phyloP scores from a whole-genome alignment of 1,140 invertebrate species.

The Chironomus striatipennis region DNA sequence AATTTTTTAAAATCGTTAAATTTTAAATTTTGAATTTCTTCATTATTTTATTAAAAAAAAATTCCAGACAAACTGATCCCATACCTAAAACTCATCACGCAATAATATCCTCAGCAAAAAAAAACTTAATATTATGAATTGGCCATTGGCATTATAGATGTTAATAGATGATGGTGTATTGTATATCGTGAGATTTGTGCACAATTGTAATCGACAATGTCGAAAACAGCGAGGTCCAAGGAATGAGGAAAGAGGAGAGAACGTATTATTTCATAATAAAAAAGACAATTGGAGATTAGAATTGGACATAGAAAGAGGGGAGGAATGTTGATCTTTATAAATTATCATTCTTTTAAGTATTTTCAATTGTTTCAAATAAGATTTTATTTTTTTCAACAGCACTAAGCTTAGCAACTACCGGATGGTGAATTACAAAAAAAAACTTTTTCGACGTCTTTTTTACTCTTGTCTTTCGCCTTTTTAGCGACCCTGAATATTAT shows the following conservation, averaged over 20 bases:
- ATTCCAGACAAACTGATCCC: too few species aligned
- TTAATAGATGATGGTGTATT: constrained; percentile 6
- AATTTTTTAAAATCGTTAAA: neutral
- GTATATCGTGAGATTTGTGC: neutral
- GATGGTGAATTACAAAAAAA: neutral
- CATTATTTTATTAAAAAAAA: too few species aligned
- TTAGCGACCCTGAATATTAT: neutral
- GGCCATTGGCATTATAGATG: constrained; percentile 11
- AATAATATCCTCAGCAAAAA: neutral
- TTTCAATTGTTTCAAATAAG: neutral
- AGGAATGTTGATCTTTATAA: neutral
- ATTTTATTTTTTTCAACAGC: neutral
- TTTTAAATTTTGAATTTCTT: too few species aligned
- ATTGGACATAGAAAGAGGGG: too few species aligned
- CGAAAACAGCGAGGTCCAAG: neutral
- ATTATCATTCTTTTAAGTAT: neutral
- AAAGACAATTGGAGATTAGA: neutral
- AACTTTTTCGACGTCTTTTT: neutral
- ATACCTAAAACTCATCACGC: too few species aligned
- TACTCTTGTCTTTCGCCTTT: too few species aligned
- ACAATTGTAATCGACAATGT: neutral
- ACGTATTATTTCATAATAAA: too few species aligned
- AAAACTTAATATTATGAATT: neutral
- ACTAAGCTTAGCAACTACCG: neutral
- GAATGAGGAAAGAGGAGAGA: neutral